Evolutionary conservation across 2,888 invertebrate species (phyloP).

Genomic region (Arenicola marina): DNA sequence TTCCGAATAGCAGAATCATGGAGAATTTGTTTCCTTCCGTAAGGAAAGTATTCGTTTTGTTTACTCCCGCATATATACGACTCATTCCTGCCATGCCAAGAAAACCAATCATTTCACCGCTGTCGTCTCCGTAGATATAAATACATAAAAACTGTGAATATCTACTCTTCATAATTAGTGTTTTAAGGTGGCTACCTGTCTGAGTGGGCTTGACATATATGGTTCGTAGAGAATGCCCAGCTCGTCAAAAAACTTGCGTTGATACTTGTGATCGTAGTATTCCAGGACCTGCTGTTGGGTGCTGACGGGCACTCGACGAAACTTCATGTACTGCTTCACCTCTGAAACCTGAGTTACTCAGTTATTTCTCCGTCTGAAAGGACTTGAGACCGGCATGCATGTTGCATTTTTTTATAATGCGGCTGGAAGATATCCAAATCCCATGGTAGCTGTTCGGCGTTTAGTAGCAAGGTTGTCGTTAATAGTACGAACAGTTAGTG

Average conservation of each 20-base stretch:
- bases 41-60: background rate
- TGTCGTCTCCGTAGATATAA: background rate
- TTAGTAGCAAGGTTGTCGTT: too few species aligned
- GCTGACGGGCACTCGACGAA: conserved; percentile 19
- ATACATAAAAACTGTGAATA: background rate
- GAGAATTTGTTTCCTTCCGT: background rate
- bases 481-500: too few species aligned
- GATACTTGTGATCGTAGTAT: conserved; percentile 34
- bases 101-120: background rate
- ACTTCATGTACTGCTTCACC: conserved; percentile 31
- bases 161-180: too few species aligned
- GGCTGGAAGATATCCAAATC: too few species aligned
- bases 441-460: too few species aligned
- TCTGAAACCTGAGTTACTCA: conserved; percentile 30
- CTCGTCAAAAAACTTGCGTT: conserved; percentile 33
- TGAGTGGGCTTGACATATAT: conserved; percentile 22
- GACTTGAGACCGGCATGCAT: too few species aligned
- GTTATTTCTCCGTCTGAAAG: too few species aligned
- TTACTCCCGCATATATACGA: background rate
- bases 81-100: background rate
- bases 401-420: too few species aligned
- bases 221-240: conserved; percentile 16
- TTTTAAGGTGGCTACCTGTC: conserved; percentile 22
- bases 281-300: conserved; percentile 23
- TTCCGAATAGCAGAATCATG: background rate